These are phyloP conservation scores for Poeciliopsis prolifica DNA, from an alignment of 2,113 vertebrate genomes.

Conservation along the genomic window DNA sequence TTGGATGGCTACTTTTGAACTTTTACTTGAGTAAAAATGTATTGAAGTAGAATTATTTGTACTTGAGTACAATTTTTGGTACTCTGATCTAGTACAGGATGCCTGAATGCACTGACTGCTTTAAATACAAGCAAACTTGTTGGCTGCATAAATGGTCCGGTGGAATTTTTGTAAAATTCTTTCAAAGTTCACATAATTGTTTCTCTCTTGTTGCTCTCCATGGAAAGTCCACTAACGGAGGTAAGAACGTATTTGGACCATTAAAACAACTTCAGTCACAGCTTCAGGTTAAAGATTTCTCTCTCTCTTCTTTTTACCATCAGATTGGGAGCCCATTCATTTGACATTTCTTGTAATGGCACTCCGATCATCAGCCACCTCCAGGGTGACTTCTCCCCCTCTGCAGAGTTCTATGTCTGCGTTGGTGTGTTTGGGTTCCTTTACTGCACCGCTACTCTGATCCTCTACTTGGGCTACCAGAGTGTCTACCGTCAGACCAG, in stretches of 20 bases:
- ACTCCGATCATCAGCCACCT: constrained; percentile 64
- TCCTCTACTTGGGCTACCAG: constrained; percentile 92
- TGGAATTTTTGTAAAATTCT: neutral
- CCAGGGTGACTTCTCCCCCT: constrained; percentile 90
- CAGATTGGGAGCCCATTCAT: constrained; percentile 83
- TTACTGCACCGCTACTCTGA: constrained; percentile 87
- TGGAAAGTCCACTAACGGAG: constrained; percentile 52
- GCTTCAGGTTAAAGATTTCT: neutral
- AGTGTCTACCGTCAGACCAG: constrained; percentile 83
- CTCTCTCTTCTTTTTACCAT: neutral
- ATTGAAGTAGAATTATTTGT: no score
- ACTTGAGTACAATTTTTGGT: no score
- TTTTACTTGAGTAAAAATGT: no score
- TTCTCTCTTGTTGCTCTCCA: constrained; percentile 47
- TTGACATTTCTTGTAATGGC: constrained; percentile 73
- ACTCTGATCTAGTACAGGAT: no score
- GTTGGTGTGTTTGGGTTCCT: constrained; percentile 93
- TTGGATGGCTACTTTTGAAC: no score
- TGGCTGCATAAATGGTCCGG: no score
- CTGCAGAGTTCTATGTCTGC: constrained; percentile 92
- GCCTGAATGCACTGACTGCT: no score
- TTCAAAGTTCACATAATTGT: constrained; percentile 15
- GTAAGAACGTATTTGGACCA: constrained; percentile 50
- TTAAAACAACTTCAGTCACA: neutral
- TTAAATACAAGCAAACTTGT: no score